Percentiles rank a stretch among this genome's conserved stretches.
Conservation (phyloP, 2,797 vertebrate species). For the Urosaurus nigricauda region DNA sequence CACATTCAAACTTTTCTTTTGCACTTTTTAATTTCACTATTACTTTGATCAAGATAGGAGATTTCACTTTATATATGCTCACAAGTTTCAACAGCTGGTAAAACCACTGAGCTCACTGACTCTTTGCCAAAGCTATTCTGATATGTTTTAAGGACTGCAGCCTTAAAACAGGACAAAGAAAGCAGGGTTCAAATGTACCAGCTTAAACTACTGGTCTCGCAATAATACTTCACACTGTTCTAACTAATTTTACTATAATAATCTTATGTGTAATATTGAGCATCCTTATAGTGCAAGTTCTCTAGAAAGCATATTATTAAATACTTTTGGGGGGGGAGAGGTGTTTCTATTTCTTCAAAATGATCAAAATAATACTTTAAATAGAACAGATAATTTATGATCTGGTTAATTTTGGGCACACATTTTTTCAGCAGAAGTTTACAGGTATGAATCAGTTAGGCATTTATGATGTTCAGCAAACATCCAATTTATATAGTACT, state of each 20-base stretch:
- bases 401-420: conserved; percentile 42
- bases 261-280: conserved; percentile 23
- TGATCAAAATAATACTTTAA: background rate
- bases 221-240: conserved; percentile 24
- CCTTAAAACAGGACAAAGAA: background rate
- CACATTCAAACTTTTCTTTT: conserved; percentile 4
- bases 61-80: conserved; percentile 3
- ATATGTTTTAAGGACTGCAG: conserved; percentile 47
- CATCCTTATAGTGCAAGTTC: conserved; percentile 28
- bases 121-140: background rate
- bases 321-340: conserved; percentile 30
- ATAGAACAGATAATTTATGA: conserved; percentile 17
- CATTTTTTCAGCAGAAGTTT: background rate
- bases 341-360: background rate
- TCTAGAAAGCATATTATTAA: background rate
- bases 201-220: background rate
- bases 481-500: conserved; percentile 13
- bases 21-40: background rate
- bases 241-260: conserved; percentile 33
- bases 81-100: conserved; percentile 11
- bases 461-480: conserved; percentile 21
- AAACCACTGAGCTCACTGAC: background rate
- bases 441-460: conserved; percentile 38
- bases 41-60: background rate
- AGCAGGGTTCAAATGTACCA: background rate